These are phyloP conservation scores for Homarus gammarus DNA, from an alignment of 2,888 invertebrate species.

Conservation along the genomic window DNA sequence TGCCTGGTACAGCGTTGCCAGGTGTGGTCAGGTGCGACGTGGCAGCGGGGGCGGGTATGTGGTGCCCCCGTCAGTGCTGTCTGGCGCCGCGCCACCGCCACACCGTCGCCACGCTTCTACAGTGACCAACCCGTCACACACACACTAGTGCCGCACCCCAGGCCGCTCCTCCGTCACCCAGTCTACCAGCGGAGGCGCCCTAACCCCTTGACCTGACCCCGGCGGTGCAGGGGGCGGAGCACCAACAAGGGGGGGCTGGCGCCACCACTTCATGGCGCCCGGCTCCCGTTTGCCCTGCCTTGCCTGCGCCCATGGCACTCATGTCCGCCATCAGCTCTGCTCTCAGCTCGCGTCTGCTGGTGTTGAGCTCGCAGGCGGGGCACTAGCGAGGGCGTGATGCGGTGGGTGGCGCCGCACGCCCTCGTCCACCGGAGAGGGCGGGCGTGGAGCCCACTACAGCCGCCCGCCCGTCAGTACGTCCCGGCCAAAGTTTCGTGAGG, in stretches of 20 bases:
- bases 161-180: neutral
- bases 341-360: conserved; percentile 19
- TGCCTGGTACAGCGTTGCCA: conserved; percentile 63
- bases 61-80: conserved; percentile 63
- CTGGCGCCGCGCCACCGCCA: conserved; percentile 61
- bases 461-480: conserved; percentile 62
- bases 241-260: neutral
- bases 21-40: conserved; percentile 66
- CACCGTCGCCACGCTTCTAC: conserved; percentile 40
- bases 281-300: conserved; percentile 32
- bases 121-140: conserved; percentile 53
- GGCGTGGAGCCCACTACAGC: conserved; percentile 64
- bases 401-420: conserved; percentile 61
- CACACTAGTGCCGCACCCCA: conserved; percentile 2
- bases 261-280: conserved; percentile 32
- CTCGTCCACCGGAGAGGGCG: conserved; percentile 70
- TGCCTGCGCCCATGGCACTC: conserved; percentile 36
- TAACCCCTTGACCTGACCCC: neutral
- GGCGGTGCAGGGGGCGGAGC: neutral
- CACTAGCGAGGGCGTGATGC: conserved; percentile 65
- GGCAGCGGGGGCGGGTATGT: conserved; percentile 70
- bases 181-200: neutral
- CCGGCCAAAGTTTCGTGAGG: conserved; percentile 70
- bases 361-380: conserved; percentile 37
- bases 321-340: conserved; percentile 21